Percentiles rank a stretch among this genome's conserved stretches.
These are phyloP conservation scores for Zygogramma bicolorata DNA, from an alignment of 2,888 invertebrate genomes.

Conservation along the genomic window DNA sequence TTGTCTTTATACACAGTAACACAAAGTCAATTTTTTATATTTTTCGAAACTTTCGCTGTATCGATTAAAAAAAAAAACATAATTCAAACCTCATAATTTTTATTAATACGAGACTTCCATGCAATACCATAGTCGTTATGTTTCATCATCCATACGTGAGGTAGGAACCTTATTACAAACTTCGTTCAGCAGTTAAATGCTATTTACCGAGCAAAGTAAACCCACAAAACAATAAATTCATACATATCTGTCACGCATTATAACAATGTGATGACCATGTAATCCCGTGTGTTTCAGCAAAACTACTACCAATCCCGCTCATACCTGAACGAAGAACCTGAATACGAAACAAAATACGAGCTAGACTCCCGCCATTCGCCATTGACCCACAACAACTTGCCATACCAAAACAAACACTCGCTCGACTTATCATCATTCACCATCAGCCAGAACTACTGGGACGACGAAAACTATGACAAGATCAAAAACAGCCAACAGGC, in stretches of 20 bases:
- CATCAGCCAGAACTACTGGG: slow-evolving; percentile 64
- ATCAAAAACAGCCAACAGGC: slow-evolving; percentile 51
- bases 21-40: no score
- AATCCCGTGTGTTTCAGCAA: slow-evolving; percentile 46
- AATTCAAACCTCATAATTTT: no score
- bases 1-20: no score
- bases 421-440: slow-evolving; percentile 64
- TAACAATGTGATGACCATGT: background rate
- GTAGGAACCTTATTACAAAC: no score
- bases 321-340: slow-evolving; percentile 49
- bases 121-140: no score
- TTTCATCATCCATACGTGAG: no score
- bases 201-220: no score
- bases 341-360: slow-evolving; percentile 47
- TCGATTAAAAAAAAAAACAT: no score
- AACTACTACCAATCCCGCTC: slow-evolving; percentile 56
- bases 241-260: background rate
- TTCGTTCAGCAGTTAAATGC: no score
- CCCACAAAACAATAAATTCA: no score
- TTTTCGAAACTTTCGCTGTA: no score
- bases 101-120: no score
- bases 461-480: slow-evolving; percentile 59
- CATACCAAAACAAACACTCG: slow-evolving; percentile 59
- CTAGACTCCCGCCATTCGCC: slow-evolving; percentile 31
- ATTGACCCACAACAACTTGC: slow-evolving; percentile 37